These are phyloP conservation scores for Argyra leucocephala DNA, from an alignment of 2,888 invertebrate genomes.

Conservation along the genomic window DNA sequence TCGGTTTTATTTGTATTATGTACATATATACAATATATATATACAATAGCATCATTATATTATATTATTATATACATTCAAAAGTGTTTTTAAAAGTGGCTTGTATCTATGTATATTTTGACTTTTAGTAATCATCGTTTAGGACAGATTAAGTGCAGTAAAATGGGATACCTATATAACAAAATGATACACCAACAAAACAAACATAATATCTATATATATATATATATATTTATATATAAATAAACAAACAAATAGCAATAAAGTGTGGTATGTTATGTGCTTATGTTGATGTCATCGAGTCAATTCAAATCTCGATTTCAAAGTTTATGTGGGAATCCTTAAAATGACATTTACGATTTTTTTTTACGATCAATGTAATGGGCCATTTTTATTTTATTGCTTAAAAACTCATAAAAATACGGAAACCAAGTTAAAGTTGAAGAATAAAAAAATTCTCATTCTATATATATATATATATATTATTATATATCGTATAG, in stretches of 20 bases:
- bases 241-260: no score
- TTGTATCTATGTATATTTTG: not conserved
- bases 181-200: not conserved
- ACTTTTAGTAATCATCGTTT: not conserved
- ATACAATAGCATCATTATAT: not conserved
- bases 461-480: not conserved
- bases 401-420: slow-evolving; percentile 12
- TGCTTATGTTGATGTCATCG: not conserved
- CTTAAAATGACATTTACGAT: slow-evolving; percentile 22
- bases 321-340: slow-evolving; percentile 23
- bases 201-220: not conserved
- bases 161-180: not conserved
- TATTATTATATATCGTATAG: not conserved
- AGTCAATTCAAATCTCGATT: slow-evolving; percentile 19
- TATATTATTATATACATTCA: not conserved
- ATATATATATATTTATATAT: no score
- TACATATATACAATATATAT: no score
- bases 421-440: not conserved
- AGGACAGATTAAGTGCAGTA: not conserved
- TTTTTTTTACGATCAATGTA: slow-evolving; percentile 23
- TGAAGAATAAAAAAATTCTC: not conserved
- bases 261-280: not conserved
- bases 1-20: not conserved
- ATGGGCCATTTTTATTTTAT: slow-evolving; percentile 22
- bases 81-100: not conserved